Percentiles rank a stretch among this genome's conserved stretches.
These are phyloP conservation scores for Scelioninae gen. 2 DNA, from an alignment of 2,888 invertebrate genomes.

Conservation along the genomic window DNA sequence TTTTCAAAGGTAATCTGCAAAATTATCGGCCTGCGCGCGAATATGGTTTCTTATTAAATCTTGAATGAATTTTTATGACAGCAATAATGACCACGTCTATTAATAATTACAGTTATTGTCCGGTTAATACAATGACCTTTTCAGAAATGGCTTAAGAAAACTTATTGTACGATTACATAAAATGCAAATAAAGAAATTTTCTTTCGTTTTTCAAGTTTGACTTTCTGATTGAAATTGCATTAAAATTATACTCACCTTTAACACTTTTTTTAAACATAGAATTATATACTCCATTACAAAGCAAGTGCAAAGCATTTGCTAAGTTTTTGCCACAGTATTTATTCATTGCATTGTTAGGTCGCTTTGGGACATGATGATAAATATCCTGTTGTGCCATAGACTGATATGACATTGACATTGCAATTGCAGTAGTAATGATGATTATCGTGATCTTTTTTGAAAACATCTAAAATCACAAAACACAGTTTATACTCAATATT, in stretches of 20 bases:
- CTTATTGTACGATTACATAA: no score
- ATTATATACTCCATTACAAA: slow-evolving; percentile 74
- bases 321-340: slow-evolving; percentile 74
- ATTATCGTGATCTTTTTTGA: slow-evolving; percentile 65
- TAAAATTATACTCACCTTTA: slow-evolving; percentile 65
- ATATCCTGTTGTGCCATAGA: slow-evolving; percentile 64
- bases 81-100: no score
- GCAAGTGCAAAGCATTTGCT: slow-evolving; percentile 70
- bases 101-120: no score
- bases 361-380: slow-evolving; percentile 63
- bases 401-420: slow-evolving; percentile 64
- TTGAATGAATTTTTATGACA: no score
- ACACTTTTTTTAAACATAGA: slow-evolving; percentile 71
- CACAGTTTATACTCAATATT: neutral
- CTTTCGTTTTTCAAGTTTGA: no score
- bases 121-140: no score
- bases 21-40: no score
- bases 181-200: no score
- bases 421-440: slow-evolving; percentile 66
- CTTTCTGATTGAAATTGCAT: no score
- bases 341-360: slow-evolving; percentile 53
- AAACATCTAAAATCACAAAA: slow-evolving; percentile 69
- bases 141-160: no score
- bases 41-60: no score
- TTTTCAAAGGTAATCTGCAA: no score